Evolutionary conservation across 2,113 vertebrate genomes (phyloP).

Genomic region (Cavia aperea): DNA sequence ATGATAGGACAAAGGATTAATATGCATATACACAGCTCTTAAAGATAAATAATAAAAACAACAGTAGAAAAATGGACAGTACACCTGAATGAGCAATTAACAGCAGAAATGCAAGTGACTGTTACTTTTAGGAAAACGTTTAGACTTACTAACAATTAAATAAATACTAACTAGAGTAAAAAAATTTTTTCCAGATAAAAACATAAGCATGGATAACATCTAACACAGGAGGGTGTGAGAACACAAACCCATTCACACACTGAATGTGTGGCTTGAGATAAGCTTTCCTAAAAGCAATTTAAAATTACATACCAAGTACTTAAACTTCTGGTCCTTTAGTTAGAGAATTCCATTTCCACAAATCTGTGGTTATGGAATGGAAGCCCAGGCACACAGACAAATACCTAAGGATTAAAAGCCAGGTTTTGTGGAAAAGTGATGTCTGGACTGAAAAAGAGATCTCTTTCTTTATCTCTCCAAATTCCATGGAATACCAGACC

Average conservation of each 20-base stretch:
- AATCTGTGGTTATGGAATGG: background rate
- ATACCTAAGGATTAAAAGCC: background rate
- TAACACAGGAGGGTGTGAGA: rapidly evolving
- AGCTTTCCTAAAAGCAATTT: background rate
- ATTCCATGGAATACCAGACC: background rate
- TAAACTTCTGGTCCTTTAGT: background rate
- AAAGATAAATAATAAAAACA: slow-evolving; percentile 7
- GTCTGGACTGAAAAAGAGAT: background rate
- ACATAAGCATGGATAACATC: background rate
- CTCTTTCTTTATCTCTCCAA: background rate
- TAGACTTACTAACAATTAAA: background rate
- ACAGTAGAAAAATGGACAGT: background rate
- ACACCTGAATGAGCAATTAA: background rate
- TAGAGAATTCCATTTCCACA: background rate
- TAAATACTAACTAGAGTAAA: background rate
- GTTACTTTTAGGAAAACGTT: background rate
- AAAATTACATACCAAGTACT: background rate
- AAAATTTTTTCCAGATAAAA: background rate
- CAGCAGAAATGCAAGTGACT: background rate
- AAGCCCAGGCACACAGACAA: background rate
- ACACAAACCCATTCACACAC: background rate
- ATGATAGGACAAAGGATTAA: background rate
- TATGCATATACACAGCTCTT: background rate
- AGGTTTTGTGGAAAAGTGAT: background rate
- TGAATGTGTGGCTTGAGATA: background rate